A percentile compares a stretch with the other conserved stretches of the same genome.
phyloP scores from a whole-genome alignment of 1,140 invertebrate genomes.

The Cyclina sinensis region DNA sequence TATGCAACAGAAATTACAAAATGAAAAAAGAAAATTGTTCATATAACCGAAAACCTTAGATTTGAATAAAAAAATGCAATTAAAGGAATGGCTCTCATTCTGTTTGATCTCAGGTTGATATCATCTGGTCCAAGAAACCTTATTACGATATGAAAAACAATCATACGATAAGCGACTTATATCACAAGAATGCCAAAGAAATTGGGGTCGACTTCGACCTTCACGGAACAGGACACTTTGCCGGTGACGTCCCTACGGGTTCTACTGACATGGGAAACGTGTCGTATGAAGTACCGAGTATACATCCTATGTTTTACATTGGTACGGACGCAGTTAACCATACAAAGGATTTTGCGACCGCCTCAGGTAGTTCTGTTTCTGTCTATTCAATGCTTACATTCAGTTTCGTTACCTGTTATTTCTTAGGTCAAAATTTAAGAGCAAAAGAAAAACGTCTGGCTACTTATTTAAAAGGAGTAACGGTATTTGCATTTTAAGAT shows the following conservation, averaged over 20 bases:
- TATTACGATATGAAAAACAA: slow-evolving; percentile 38
- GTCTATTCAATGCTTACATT: too few relatives aligned
- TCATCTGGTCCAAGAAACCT: slow-evolving; percentile 14
- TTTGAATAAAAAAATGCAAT: too few relatives aligned
- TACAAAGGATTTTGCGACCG: slow-evolving; percentile 76
- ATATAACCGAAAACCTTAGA: too few relatives aligned
- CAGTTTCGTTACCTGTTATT: too few relatives aligned
- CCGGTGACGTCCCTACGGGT: slow-evolving; percentile 40
- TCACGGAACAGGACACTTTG: slow-evolving; percentile 1
- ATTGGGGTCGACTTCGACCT: slow-evolving; percentile 19
- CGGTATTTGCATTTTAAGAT: neutral
- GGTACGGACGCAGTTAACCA: slow-evolving; percentile 78
- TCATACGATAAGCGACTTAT: neutral
- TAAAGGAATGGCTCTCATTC: too few relatives aligned
- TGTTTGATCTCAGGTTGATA: slow-evolving; percentile 47
- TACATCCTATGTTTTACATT: slow-evolving; percentile 83
- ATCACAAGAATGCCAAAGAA: slow-evolving; percentile 14
- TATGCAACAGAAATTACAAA: too few relatives aligned
- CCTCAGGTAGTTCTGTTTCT: slow-evolving; percentile 65
- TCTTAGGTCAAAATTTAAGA: too few relatives aligned
- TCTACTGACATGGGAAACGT: slow-evolving; percentile 84
- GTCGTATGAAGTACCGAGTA: slow-evolving; percentile 82
- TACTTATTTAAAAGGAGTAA: neutral
- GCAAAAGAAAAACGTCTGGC: too few relatives aligned
- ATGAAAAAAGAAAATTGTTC: too few relatives aligned